Base-by-base conservation (phyloP, 2,888 invertebrate genomes). In the Acanthosepion lycidas region DNA sequence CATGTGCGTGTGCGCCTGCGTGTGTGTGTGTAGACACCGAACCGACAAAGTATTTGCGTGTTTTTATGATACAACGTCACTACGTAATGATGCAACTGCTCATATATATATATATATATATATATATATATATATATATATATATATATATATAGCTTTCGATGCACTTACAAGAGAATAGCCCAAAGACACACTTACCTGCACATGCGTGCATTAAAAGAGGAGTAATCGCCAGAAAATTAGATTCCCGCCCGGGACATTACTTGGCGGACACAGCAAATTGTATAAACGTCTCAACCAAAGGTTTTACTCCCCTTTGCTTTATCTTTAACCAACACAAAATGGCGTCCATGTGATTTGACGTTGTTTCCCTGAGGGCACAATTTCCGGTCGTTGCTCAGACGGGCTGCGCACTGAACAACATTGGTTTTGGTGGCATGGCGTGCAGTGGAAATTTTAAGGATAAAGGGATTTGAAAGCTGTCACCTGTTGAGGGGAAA, bases 191-290 rank as follows among this genome's bases (percentile, higher is more conserved):
- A 28, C 78, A 78, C 78, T 78, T 78, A 78, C n/a, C n/a, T n/a
- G 78, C 78, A n/a, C 78, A 78, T 78, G 78, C 78, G 78, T 78
- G 78, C 78, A 78, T 78, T 78, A 78, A 78, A 78, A n/a, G 78
- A 78, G 78, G 78, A 78, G 78, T n/a, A 78, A 78, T 78, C 78
- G 78, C 0, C 78, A 78, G 78, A 28, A 78, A 78, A 78, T 78
- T 78, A 78, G 78, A 78, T 78, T 78, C 78, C 78, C 78, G n/a
- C 9, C 78, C n/a, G 78, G 78, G 78, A 78, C n/a, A 78, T 78
- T 78, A 78, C 28, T 28, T n/a, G 78, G 78, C 78, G 78, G 78
- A n/a, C 78, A n/a, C 78, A 28, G n/a, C 78, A 78, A 78, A 78
- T 78, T 78, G 78, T 78, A 78, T 78, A 78, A 78, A 78, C 78